Base-by-base conservation (phyloP, 2,888 invertebrate species). In the Amphipyra tragopoginis region DNA sequence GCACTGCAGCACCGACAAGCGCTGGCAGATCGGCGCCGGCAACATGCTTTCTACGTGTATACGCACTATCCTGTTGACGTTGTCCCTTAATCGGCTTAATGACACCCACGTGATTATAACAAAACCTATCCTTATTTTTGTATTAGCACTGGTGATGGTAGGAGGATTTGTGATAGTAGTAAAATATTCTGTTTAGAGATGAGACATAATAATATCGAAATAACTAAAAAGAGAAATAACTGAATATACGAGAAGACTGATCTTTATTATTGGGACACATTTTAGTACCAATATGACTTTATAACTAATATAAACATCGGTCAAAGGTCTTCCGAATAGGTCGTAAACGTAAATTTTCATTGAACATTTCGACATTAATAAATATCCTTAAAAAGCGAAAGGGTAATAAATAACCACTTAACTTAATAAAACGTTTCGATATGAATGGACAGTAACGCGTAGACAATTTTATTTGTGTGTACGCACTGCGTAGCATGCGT, bases 241-340 rank as follows among this genome's bases (percentile, higher is more conserved):
- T 21, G 3, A 21, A 29, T 29, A 5, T 21, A 29, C 4, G 5
- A 29, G 29, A 4, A 4, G 5, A 29, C 29, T 29, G 36, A 9
- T 10, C 8, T 15, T 10, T 40, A 40, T 5, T 59, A 50, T 50
- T 11, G 39, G 15, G 36, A 49, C 14, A 44, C 8, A 44, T 71
- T 63, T 71, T 39, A 71, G 13, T 52, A 53, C 64, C 65, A 43
- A 56, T 71, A 13, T 51, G 65, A 56, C 55, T 47, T 40, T 43
- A 26, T 42, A 29, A 47, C 10, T 40, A 11, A 42, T 43, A 45
- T 45, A n/a, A 50, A 29, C 36, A 42, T 54, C 36, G 52, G 38
- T 38, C 44, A 65, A 56, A 72, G 10, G 38, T 67, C 11, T 13
- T 33, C 9, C 26, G 15, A 51, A 55, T 43, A 21, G 42, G 49